phyloP scores from a whole-genome alignment of 2,113 vertebrate species.

The Xiphophorus hellerii region DNA sequence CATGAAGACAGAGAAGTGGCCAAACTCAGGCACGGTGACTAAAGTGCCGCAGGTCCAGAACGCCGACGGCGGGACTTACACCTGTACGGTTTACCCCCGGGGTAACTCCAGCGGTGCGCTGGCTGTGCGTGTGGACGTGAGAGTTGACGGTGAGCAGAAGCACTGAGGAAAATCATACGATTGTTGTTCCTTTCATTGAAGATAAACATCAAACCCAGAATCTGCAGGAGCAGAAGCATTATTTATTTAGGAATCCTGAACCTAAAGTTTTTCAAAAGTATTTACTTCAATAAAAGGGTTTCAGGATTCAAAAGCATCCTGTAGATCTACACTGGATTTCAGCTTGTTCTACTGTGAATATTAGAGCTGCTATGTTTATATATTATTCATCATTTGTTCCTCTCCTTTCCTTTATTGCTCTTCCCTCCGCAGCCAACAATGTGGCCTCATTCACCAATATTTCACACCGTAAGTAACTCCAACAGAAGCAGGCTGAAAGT shows the following conservation, averaged over 20 bases:
- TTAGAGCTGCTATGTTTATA: conserved; percentile 56
- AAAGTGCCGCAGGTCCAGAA: conserved; percentile 68
- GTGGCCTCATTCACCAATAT: conserved; percentile 42
- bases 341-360: conserved; percentile 59
- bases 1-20: conserved; percentile 49
- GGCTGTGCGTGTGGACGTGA: conserved; percentile 57
- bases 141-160: conserved; percentile 65
- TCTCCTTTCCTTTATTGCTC: conserved; percentile 7
- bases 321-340: conserved; percentile 54
- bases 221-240: conserved; percentile 53
- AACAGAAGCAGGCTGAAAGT: conserved; percentile 56
- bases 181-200: conserved; percentile 46
- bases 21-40: conserved; percentile 35
- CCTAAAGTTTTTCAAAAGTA: conserved; percentile 61
- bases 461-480: conserved; percentile 72
- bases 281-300: conserved; percentile 60
- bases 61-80: conserved; percentile 64
- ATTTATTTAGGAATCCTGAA: conserved; percentile 66
- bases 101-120: conserved; percentile 46
- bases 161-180: conserved; percentile 8
- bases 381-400: conserved; percentile 67
- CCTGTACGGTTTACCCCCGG: conserved; percentile 58
- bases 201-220: conserved; percentile 51
- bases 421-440: conserved; percentile 54
- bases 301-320: conserved; percentile 45